These are phyloP conservation scores for Psittacula derbiana DNA, from an alignment of 2,797 vertebrate genomes.

Conservation along the genomic window DNA sequence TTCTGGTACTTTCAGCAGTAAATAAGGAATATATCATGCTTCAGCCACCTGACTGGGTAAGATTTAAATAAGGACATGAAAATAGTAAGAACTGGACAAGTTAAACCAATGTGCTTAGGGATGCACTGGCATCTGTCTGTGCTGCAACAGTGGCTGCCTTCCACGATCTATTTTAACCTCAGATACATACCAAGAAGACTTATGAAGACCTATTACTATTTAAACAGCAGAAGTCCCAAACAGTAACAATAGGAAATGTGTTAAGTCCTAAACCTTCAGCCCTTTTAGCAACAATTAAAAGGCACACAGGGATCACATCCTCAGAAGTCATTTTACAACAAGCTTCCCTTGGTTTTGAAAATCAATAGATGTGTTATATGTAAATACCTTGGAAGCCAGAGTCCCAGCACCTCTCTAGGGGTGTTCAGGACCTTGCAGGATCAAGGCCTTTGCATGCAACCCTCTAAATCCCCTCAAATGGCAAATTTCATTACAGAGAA, in stretches of 20 bases:
- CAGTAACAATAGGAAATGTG: background rate
- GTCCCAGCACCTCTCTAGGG: background rate
- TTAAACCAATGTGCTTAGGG: background rate
- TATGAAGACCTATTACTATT: background rate
- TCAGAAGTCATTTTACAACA: background rate
- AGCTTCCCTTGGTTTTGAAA: background rate
- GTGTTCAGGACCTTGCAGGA: background rate
- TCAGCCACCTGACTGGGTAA: background rate
- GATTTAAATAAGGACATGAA: background rate
- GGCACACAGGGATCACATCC: background rate
- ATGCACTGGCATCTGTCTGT: background rate
- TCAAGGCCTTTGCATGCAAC: background rate
- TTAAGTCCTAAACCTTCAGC: background rate
- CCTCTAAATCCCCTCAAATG: background rate
- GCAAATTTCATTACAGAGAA: background rate
- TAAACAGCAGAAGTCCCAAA: background rate
- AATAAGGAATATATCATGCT: background rate
- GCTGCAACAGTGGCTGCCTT: background rate
- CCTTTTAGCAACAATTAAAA: background rate
- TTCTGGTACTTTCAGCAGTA: background rate
- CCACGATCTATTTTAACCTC: background rate
- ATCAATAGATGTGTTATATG: background rate
- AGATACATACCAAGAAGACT: background rate
- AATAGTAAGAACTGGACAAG: background rate
- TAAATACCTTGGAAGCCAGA: background rate